Percentiles rank a stretch among this genome's conserved stretches.
Evolutionary conservation across 2,888 invertebrate genomes (phyloP).

Genomic region (Epirrhoe tristata): DNA sequence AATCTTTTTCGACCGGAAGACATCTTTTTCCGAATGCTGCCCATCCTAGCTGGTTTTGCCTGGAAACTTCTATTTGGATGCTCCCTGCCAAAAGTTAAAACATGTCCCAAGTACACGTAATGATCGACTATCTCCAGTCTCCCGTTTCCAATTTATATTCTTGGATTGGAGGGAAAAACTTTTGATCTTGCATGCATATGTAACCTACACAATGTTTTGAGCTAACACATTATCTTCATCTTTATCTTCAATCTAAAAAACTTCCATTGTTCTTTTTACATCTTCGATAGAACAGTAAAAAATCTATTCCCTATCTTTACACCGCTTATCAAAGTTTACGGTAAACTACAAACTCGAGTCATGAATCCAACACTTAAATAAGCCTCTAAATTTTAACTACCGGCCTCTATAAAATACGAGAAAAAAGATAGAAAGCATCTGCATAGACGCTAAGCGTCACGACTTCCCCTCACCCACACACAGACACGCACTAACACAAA

Average conservation of each 20-base stretch:
- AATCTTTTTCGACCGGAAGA: too few relatives aligned
- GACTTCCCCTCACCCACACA: conserved; percentile 62
- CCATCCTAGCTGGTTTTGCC: too few relatives aligned
- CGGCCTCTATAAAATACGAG: conserved; percentile 48
- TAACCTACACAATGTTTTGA: too few relatives aligned
- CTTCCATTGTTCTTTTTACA: conserved; percentile 13
- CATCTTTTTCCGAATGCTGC: too few relatives aligned
- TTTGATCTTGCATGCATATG: too few relatives aligned
- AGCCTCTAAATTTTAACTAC: conserved; percentile 48
- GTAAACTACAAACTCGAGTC: conserved; percentile 44
- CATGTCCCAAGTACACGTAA: too few relatives aligned
- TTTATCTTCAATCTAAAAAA: neutral
- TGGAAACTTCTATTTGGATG: too few relatives aligned
- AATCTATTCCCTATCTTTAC: conserved; percentile 49
- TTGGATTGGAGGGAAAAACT: too few relatives aligned
- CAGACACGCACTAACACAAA: conserved; percentile 76
- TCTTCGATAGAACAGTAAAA: conserved; percentile 39
- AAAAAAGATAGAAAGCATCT: conserved; percentile 64
- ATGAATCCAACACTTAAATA: conserved; percentile 47
- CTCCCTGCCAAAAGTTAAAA: too few relatives aligned
- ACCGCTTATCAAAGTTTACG: conserved; percentile 47
- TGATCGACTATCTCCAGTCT: too few relatives aligned
- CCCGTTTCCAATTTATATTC: too few relatives aligned
- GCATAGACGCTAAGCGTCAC: conserved; percentile 71
- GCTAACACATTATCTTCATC: too few relatives aligned